phyloP scores from a whole-genome alignment of 2,888 invertebrate species.

The Caenorhabditis angaria region DNA sequence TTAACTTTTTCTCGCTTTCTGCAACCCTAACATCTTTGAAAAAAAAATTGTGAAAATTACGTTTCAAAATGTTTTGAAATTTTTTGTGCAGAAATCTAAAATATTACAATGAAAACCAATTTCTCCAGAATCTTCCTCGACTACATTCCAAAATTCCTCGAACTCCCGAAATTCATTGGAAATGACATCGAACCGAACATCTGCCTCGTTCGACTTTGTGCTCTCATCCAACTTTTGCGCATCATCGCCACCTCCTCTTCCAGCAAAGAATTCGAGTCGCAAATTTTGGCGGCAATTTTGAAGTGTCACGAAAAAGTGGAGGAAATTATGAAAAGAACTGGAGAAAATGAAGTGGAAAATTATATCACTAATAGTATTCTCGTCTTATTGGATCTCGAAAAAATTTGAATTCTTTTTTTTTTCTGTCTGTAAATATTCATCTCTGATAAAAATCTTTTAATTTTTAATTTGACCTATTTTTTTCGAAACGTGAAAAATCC shows the following conservation, averaged over 20 bases:
- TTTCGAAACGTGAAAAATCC: too few relatives aligned
- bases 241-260: neutral
- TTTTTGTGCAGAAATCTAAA: too few relatives aligned
- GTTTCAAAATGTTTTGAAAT: too few relatives aligned
- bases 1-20: too few relatives aligned
- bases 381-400: neutral
- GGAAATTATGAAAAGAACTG: neutral
- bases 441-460: too few relatives aligned
- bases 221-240: neutral
- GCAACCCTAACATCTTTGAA: too few relatives aligned
- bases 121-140: neutral
- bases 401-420: neutral
- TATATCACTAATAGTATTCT: neutral
- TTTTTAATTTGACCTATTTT: too few relatives aligned
- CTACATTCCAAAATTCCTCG: neutral
- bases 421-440: too few relatives aligned
- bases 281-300: neutral
- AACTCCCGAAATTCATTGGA: neutral
- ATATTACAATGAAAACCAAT: too few relatives aligned
- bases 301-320: neutral
- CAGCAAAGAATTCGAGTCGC: neutral
- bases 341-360: neutral
- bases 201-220: neutral
- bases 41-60: too few relatives aligned
- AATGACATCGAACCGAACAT: neutral